These are phyloP conservation scores for Merluccius polli DNA, from an alignment of 2,797 vertebrate genomes.

Conservation along the genomic window DNA sequence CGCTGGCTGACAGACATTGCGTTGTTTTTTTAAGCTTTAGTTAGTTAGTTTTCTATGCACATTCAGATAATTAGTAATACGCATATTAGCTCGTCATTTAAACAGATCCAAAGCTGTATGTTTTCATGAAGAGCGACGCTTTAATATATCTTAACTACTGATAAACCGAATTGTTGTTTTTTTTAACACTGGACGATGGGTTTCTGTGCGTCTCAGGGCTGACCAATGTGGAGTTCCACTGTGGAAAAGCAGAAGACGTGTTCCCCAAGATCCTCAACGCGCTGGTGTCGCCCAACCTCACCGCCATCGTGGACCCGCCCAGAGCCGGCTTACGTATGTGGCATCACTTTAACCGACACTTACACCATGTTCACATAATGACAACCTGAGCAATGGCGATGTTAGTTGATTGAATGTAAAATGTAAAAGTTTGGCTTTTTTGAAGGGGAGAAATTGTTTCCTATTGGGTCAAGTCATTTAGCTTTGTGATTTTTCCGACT, in stretches of 20 bases:
- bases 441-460: not conserved
- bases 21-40: no score
- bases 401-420: not conserved
- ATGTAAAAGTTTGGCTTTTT: not conserved
- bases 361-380: not conserved
- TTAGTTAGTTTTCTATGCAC: no score
- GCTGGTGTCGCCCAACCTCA: constrained; percentile 75
- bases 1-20: no score
- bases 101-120: not conserved
- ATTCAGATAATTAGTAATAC: not conserved
- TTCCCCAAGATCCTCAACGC: constrained; percentile 83
- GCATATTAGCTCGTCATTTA: not conserved
- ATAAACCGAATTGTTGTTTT: not conserved
- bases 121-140: not conserved
- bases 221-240: constrained; percentile 87
- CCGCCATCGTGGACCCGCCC: constrained; percentile 90
- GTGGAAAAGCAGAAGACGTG: constrained; percentile 92
- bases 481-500: not conserved
- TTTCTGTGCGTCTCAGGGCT: constrained; percentile 69
- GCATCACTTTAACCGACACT: not conserved
- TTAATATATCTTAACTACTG: not conserved
- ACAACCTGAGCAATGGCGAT: not conserved
- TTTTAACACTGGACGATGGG: not conserved
- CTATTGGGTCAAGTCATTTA: not conserved
- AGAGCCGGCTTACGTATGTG: constrained; percentile 92